Conservation (phyloP, 2,888 invertebrate species). For the Gasteruption jaculator region DNA sequence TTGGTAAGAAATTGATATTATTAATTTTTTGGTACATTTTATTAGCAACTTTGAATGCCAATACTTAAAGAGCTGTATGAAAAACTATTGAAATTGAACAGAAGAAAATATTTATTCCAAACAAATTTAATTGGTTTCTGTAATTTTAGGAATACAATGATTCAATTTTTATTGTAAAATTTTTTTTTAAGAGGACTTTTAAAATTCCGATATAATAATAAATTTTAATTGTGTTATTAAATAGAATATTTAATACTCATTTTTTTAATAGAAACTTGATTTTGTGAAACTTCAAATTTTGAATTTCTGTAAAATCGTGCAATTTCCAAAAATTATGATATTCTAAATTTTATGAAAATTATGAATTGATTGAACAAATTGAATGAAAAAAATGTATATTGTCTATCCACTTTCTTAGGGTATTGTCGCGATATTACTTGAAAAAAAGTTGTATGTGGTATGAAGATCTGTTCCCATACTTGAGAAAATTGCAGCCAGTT, state of each 20-base stretch:
- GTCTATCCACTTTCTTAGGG: conserved; percentile 41
- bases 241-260: not conserved
- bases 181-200: conserved; percentile 1
- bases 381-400: too few species aligned
- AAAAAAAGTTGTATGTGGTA: conserved; percentile 57
- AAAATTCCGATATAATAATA: too few species aligned
- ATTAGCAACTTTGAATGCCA: not conserved
- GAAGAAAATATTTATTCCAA: not conserved
- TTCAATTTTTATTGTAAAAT: too few species aligned
- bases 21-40: not conserved
- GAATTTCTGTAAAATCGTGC: too few species aligned
- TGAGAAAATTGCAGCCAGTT: conserved; percentile 48
- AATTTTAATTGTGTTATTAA: conserved; percentile 3
- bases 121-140: too few species aligned
- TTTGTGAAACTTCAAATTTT: too few species aligned
- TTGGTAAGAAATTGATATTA: conserved; percentile 44
- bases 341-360: too few species aligned
- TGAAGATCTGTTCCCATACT: conserved; percentile 48
- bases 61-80: not conserved
- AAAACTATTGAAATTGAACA: not conserved
- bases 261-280: too few species aligned
- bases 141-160: too few species aligned
- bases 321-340: too few species aligned
- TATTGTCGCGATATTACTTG: conserved; percentile 52
- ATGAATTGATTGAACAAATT: too few species aligned